Conservation (phyloP, 2,888 invertebrate species). For the Salticus scenicus region DNA sequence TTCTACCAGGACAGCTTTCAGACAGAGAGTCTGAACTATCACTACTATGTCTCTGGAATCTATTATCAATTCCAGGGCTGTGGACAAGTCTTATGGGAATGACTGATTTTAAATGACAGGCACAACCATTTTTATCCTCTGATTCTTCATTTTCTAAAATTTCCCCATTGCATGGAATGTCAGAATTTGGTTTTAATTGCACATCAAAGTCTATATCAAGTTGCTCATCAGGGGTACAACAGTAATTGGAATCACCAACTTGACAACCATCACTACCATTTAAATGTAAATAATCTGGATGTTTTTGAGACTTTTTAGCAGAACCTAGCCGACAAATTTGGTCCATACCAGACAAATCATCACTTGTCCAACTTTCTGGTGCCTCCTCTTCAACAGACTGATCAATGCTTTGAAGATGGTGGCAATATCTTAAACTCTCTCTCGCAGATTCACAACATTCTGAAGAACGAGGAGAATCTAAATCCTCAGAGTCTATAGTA, state of each 20-base stretch:
- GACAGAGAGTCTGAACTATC: slow-evolving; percentile 70
- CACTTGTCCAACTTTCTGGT: slow-evolving; percentile 68
- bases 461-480: slow-evolving; percentile 69
- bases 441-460: slow-evolving; percentile 54
- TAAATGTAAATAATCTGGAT: slow-evolving; percentile 53
- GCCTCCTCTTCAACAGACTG: slow-evolving; percentile 63
- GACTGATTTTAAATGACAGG: slow-evolving; percentile 71
- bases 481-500: slow-evolving; percentile 69
- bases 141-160: slow-evolving; percentile 72
- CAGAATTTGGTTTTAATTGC: slow-evolving; percentile 39
- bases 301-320: slow-evolving; percentile 43
- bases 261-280: slow-evolving; percentile 42
- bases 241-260: slow-evolving; percentile 49
- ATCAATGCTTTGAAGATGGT: slow-evolving; percentile 50
- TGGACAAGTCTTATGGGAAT: slow-evolving; percentile 71
- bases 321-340: slow-evolving; percentile 63
- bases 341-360: slow-evolving; percentile 65
- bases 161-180: slow-evolving; percentile 71
- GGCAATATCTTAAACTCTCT: slow-evolving; percentile 35
- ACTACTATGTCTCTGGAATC: slow-evolving; percentile 58
- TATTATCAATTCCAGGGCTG: slow-evolving; percentile 63
- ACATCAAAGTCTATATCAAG: slow-evolving; percentile 69
- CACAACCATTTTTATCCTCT: slow-evolving; percentile 68
- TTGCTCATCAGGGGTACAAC: slow-evolving; percentile 71
- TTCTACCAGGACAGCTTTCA: slow-evolving; percentile 59